Conservation (phyloP, 2,888 invertebrate genomes). For the Drosophila rellima region DNA sequence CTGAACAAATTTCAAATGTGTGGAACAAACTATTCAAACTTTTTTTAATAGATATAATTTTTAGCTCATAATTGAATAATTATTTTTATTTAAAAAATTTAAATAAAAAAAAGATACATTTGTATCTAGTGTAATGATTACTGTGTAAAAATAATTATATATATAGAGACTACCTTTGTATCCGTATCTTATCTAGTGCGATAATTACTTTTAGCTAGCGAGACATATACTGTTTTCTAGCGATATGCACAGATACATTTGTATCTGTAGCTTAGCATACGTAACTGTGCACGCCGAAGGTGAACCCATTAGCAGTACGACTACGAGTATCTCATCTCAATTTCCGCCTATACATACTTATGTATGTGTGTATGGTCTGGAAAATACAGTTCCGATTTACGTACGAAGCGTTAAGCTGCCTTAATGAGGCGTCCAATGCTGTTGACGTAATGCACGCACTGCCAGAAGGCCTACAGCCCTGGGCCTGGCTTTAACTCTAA, state of each 20-base stretch:
- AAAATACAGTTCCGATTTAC: constrained; percentile 70
- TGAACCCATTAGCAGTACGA: constrained; percentile 45
- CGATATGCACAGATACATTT: constrained; percentile 25
- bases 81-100: too few relatives aligned
- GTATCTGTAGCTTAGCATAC: constrained; percentile 28
- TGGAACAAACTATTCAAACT: too few relatives aligned
- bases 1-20: background rate
- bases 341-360: constrained; percentile 62
- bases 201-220: background rate
- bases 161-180: too few relatives aligned
- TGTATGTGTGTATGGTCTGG: constrained; percentile 12
- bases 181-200: background rate
- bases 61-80: too few relatives aligned
- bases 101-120: too few relatives aligned
- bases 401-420: constrained; percentile 39
- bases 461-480: constrained; percentile 55
- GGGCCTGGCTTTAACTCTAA: constrained; percentile 9
- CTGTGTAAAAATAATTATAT: too few relatives aligned
- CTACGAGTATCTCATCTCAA: constrained; percentile 24
- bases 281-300: constrained; percentile 25
- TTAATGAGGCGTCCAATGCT: constrained; percentile 63
- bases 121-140: too few relatives aligned
- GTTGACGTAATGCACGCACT: constrained; percentile 76
- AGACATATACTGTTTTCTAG: background rate
- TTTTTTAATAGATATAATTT: too few relatives aligned